A percentile compares a stretch with the other conserved stretches of the same genome.
These are phyloP conservation scores for Mesorhabditis spiculigera DNA, from an alignment of 2,888 invertebrate genomes.

Conservation along the genomic window DNA sequence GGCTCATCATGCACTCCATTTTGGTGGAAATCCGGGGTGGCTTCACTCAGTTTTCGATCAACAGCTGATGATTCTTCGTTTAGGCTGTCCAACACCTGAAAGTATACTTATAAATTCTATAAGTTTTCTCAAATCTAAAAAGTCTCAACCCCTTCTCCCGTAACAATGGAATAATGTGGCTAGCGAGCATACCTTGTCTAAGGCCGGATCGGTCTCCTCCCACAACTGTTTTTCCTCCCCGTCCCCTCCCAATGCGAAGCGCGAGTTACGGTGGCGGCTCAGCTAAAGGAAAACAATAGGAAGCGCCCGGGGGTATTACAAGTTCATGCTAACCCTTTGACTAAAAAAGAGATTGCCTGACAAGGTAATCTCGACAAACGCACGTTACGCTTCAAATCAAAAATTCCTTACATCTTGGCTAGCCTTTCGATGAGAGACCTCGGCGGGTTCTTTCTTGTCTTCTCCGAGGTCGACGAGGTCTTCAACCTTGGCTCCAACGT, in stretches of 20 bases:
- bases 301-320: background rate
- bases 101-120: background rate
- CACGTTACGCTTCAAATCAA: too few species aligned
- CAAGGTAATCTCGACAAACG: too few species aligned
- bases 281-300: background rate
- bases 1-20: background rate
- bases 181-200: background rate
- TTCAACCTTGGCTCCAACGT: slow-evolving; percentile 3
- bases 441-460: background rate
- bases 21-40: background rate
- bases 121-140: background rate
- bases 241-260: background rate
- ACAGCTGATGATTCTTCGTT: slow-evolving; percentile 3
- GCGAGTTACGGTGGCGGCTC: background rate
- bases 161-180: too few species aligned
- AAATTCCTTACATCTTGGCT: background rate
- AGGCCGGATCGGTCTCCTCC: background rate
- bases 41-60: slow-evolving; percentile 2
- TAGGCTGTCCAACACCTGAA: background rate
- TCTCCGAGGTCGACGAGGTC: slow-evolving; percentile 5
- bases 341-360: background rate
- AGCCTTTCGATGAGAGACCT: background rate
- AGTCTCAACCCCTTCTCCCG: background rate
- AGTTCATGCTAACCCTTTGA: background rate
- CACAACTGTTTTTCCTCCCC: slow-evolving; percentile 2